Conservation (phyloP, 1,140 invertebrate genomes). For the Drosophila navojoa region DNA sequence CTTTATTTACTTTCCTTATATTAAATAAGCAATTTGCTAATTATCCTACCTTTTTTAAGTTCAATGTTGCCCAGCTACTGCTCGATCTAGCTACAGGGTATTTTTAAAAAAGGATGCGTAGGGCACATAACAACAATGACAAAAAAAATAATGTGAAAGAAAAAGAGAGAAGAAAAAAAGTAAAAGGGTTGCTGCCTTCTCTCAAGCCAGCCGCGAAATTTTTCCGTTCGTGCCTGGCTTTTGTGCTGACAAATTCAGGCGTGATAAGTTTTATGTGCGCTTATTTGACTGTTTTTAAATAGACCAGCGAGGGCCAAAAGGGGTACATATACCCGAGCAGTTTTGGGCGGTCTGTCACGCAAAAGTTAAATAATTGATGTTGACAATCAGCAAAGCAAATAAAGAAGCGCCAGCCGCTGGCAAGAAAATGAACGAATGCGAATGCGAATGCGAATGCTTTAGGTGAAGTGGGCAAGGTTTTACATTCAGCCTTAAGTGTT, state of each 20-base stretch:
- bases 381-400: slow-evolving; percentile 82
- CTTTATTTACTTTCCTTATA: no score
- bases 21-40: no score
- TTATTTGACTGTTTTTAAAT: slow-evolving; percentile 83
- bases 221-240: slow-evolving; percentile 58
- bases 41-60: no score
- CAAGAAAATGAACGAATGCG: slow-evolving; percentile 57
- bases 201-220: slow-evolving; percentile 30
- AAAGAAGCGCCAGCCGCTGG: slow-evolving; percentile 60
- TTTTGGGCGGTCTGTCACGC: slow-evolving; percentile 61
- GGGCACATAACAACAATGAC: slow-evolving; percentile 22
- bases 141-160: slow-evolving; percentile 27
- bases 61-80: no score
- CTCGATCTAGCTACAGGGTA: slow-evolving; percentile 15
- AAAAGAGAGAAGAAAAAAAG: slow-evolving; percentile 47
- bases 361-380: slow-evolving; percentile 83
- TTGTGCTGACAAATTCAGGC: slow-evolving; percentile 82
- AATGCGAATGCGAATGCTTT: slow-evolving; percentile 59
- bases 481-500: slow-evolving; percentile 26
- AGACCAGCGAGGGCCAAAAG: slow-evolving; percentile 52
- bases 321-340: slow-evolving; percentile 17
- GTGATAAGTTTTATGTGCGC: slow-evolving; percentile 82
- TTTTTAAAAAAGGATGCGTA: slow-evolving; percentile 54
- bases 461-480: slow-evolving; percentile 46
- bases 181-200: slow-evolving; percentile 60